Evolutionary conservation across 2,113 vertebrate species (phyloP).

Genomic region (Lampris incognitus): DNA sequence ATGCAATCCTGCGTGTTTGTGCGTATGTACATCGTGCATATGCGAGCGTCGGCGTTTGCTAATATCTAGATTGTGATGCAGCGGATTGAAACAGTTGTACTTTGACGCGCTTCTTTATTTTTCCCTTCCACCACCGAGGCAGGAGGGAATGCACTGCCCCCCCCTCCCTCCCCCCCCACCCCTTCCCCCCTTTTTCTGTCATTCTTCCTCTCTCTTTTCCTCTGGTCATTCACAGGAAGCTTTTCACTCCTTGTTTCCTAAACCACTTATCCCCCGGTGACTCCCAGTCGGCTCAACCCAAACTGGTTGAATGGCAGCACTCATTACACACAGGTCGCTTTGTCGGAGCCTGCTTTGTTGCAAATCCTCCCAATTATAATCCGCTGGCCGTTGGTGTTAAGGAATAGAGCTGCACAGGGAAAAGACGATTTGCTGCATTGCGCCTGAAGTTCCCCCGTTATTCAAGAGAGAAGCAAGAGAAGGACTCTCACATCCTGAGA

Average conservation of each 20-base stretch:
- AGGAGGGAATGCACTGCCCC: constrained; percentile 54
- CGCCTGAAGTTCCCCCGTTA: not conserved
- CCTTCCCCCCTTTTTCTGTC: constrained; percentile 2
- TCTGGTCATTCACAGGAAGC: constrained; percentile 65
- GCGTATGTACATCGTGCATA: constrained; percentile 15
- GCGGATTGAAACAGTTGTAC: no score
- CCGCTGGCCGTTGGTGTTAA: constrained; percentile 34
- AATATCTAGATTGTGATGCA: no score
- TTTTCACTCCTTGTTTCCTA: constrained; percentile 60
- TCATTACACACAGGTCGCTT: constrained; percentile 41
- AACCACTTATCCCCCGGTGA: constrained; percentile 64
- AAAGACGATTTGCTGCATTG: constrained; percentile 21
- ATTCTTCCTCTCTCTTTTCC: constrained; percentile 34
- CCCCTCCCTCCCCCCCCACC: not conserved
- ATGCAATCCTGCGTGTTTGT: not conserved
- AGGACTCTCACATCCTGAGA: no score
- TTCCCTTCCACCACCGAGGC: constrained; percentile 43
- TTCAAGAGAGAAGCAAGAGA: no score
- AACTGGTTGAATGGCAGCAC: constrained; percentile 53
- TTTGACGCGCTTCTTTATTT: constrained; percentile 49
- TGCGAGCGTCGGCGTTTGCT: no score
- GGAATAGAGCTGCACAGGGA: constrained; percentile 27
- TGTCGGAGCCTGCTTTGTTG: constrained; percentile 38
- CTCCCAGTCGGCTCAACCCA: constrained; percentile 47
- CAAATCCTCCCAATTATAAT: constrained; percentile 50